phyloP scores from a whole-genome alignment of 2,888 invertebrate species.

The Apeira syringaria region DNA sequence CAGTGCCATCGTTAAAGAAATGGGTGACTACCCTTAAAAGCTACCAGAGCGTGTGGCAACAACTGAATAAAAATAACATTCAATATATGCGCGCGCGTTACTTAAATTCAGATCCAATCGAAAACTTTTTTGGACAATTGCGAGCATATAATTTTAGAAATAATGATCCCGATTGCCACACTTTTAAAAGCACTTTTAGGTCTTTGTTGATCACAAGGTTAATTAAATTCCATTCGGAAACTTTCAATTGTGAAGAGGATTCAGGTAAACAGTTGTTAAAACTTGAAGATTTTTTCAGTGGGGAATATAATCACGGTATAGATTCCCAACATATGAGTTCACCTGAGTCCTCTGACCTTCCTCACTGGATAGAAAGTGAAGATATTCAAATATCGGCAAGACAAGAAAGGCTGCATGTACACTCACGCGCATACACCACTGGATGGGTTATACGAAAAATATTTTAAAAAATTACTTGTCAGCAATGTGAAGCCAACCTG shows the following conservation, averaged over 20 bases:
- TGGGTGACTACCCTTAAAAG: constrained; percentile 13
- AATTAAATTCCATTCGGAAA: constrained; percentile 22
- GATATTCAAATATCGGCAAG: too few relatives aligned
- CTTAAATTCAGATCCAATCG: neutral
- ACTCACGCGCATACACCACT: neutral
- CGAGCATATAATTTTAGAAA: constrained; percentile 36
- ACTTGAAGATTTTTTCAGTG: neutral
- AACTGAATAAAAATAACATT: neutral
- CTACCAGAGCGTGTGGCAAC: too few relatives aligned
- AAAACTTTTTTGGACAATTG: constrained; percentile 32
- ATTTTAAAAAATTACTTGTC: neutral
- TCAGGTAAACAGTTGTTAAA: constrained; percentile 8
- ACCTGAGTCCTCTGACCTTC: too few relatives aligned
- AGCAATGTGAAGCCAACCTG: neutral
- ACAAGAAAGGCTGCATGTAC: neutral
- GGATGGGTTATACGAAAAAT: neutral
- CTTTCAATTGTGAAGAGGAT: constrained; percentile 13
- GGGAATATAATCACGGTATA: neutral
- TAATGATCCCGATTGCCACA: constrained; percentile 32
- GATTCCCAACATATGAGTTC: too few relatives aligned
- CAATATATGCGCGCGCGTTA: neutral
- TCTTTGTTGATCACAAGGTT: constrained; percentile 14
- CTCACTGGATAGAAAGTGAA: too few relatives aligned
- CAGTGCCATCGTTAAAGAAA: neutral
- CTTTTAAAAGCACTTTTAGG: constrained; percentile 28